Conservation (phyloP, 2,113 vertebrate species). For the Hucho hucho region DNA sequence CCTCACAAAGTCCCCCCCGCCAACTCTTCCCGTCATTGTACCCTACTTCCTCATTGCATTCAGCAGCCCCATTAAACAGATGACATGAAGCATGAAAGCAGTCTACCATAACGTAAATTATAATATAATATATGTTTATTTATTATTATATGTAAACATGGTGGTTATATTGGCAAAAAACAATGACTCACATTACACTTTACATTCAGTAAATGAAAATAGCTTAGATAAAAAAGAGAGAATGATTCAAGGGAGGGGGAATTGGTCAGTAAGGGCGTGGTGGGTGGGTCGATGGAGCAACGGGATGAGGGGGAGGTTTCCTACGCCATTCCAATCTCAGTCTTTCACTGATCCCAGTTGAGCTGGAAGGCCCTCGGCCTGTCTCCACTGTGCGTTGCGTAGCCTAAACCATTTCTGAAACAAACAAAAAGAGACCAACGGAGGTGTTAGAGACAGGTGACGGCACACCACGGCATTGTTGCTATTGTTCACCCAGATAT, state of each 20-base stretch:
- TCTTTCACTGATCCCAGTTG: constrained; percentile 87
- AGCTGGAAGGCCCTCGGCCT: constrained; percentile 87
- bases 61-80: constrained; percentile 5
- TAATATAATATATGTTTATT: constrained; percentile 44
- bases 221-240: constrained; percentile 43
- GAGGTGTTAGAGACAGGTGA: not conserved
- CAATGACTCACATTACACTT: constrained; percentile 69
- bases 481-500: not conserved
- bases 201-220: constrained; percentile 58
- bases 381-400: constrained; percentile 87
- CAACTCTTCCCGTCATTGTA: constrained; percentile 33
- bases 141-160: constrained; percentile 65
- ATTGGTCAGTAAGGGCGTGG: constrained; percentile 13
- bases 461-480: not conserved
- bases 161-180: constrained; percentile 53
- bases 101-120: constrained; percentile 9
- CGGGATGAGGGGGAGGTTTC: not conserved
- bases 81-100: constrained; percentile 10
- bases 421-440: constrained; percentile 18
- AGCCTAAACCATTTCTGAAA: constrained; percentile 90
- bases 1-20: constrained; percentile 23
- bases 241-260: not conserved
- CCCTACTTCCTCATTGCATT: constrained; percentile 11
- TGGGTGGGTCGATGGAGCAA: not conserved
- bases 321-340: constrained; percentile 54